Conservation (phyloP, 2,113 vertebrate species). For the Patagioenas fasciata region DNA sequence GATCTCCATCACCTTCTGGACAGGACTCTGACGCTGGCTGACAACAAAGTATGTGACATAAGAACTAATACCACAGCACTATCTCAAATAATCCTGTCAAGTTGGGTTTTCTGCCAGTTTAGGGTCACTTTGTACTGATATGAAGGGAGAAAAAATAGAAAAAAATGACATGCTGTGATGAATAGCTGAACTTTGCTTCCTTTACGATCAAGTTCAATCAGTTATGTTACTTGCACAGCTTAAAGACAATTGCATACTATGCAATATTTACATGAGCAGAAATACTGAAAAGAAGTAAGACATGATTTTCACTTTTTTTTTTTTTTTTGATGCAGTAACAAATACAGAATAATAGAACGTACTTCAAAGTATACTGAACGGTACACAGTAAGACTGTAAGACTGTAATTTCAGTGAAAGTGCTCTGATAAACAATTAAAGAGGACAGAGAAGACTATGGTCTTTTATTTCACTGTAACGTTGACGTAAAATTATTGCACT, state of each 20-base stretch:
- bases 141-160: neutral
- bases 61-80: neutral
- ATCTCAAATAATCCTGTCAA: neutral
- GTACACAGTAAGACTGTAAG: neutral
- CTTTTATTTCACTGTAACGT: neutral
- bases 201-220: neutral
- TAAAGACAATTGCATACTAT: neutral
- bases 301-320: neutral
- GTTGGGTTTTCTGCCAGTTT: neutral
- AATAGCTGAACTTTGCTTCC: neutral
- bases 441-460: neutral
- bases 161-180: neutral
- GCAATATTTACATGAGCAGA: neutral
- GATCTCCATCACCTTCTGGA: neutral
- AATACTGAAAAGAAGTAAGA: neutral
- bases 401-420: neutral
- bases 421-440: neutral
- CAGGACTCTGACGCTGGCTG: accelerated
- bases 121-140: neutral
- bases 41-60: neutral
- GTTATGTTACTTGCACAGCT: neutral
- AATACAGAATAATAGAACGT: neutral
- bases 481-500: neutral
- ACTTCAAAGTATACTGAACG: neutral
- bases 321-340: neutral